Conservation (phyloP, 2,888 invertebrate genomes). For the Uropetala carovei region DNA sequence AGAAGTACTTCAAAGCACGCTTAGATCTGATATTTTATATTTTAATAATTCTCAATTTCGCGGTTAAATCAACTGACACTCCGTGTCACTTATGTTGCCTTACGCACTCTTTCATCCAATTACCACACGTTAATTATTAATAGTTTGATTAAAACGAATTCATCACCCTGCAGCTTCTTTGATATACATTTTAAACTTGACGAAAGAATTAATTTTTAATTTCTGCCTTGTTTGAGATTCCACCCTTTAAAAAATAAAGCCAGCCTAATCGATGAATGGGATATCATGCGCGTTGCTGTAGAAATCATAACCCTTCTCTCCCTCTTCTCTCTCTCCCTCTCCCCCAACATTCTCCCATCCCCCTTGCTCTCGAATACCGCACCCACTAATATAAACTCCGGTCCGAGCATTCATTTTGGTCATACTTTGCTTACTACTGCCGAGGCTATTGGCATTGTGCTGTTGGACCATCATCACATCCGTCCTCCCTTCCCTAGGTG, state of each 20-base stretch:
- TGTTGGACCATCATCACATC: not conserved
- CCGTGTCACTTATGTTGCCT: too few relatives aligned
- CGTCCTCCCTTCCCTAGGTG: not conserved
- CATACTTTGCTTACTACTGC: slow-evolving; percentile 22
- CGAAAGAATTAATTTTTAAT: slow-evolving; percentile 31
- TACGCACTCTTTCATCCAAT: too few relatives aligned
- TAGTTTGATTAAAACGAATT: not conserved
- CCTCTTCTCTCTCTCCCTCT: not conserved
- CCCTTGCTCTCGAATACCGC: not conserved
- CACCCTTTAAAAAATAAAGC: slow-evolving; percentile 1
- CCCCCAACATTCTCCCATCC: not conserved
- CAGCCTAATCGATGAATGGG: not conserved
- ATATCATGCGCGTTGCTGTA: slow-evolving; percentile 36
- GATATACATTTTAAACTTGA: slow-evolving; percentile 9
- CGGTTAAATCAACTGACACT: too few relatives aligned
- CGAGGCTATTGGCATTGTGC: slow-evolving; percentile 36
- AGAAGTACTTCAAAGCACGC: too few relatives aligned
- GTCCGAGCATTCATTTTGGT: slow-evolving; percentile 29
- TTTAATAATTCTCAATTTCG: too few relatives aligned
- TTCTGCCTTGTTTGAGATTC: slow-evolving; percentile 18
- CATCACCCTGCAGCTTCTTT: not conserved
- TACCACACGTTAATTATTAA: too few relatives aligned
- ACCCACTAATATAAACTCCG: slow-evolving; percentile 31
- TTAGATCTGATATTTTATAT: too few relatives aligned
- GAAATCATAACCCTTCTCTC: not conserved